phyloP scores from a whole-genome alignment of 2,113 vertebrate species.

The Cacatua alba region DNA sequence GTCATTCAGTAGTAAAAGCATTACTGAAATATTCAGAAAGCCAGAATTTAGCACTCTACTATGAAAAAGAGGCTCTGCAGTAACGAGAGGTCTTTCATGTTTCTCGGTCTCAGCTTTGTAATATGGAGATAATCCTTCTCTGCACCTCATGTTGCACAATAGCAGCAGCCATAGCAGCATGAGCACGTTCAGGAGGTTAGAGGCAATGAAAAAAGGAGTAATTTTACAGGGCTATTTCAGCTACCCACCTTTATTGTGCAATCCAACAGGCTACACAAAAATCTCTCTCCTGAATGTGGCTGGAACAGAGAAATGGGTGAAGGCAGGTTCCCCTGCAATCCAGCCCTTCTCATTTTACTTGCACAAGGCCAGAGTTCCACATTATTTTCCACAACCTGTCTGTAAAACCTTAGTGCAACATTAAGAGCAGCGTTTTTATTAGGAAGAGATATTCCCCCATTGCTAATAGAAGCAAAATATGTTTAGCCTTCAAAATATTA shows the following conservation, averaged over 20 bases:
- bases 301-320: background rate
- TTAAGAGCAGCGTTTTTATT: background rate
- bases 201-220: background rate
- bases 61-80: background rate
- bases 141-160: background rate
- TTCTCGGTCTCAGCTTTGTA: background rate
- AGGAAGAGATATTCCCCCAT: background rate
- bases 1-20: background rate
- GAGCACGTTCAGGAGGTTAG: background rate
- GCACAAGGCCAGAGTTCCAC: background rate
- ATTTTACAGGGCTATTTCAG: background rate
- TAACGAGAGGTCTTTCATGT: background rate
- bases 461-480: background rate
- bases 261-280: background rate
- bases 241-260: background rate
- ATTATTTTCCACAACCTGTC: background rate
- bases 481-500: conserved; percentile 3
- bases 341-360: background rate
- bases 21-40: background rate
- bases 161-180: background rate
- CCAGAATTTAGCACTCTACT: background rate
- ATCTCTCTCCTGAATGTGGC: rapidly evolving
- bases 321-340: background rate
- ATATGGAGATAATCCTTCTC: background rate
- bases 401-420: background rate